Evolutionary conservation across 1,140 invertebrate genomes (phyloP), one percentile per base, ranked within the genome.

Genomic region (Drosophila persimilis): DNA sequence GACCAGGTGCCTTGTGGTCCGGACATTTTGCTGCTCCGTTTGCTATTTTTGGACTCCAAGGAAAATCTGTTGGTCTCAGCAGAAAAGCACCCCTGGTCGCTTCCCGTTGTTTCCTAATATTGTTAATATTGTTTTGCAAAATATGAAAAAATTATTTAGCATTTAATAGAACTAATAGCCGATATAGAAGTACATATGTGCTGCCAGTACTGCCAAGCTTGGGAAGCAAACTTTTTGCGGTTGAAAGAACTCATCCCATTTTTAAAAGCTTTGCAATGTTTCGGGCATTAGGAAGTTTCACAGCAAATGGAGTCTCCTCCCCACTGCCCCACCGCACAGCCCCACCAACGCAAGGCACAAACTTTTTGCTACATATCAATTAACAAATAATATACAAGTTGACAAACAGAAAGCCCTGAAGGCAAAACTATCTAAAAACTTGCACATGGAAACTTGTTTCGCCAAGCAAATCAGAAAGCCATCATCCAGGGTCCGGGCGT

Each of bases 381-480:
- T 86, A 88, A 88, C 81, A 86, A 86, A 86, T 86, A 86, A 86
- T 86, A 88, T 81, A 86, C 77, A 86, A 80, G 64, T 50, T 62
- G 80, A 57, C 74, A 70, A 83, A 74, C 58, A 84, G 73, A 72
- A 88, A 77, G 72, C 62, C 77, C 83, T 56, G 51, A 83, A 54
- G 62, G 60, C 69, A 47, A 39, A 41, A 60, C 57, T 59, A 80
- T 60, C 48, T 60, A 65, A 76, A 80, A 59, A 71, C 65, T 80
- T 62, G 56, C 57, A 71, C 46, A 65, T 80, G 44, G 17, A 69
- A 80, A 80, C 44, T 81, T 88, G 65, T 80, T 86, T 81, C 59
- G 56, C 69, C 58, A 88, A 88, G 64, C 81, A 86, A 86, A 86
- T 86, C 81, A 86, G 81, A 86, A 86, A 88, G 83, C 78, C 81